phyloP scores from a whole-genome alignment of 1,140 invertebrate genomes.

The Hycleus cichorii region DNA sequence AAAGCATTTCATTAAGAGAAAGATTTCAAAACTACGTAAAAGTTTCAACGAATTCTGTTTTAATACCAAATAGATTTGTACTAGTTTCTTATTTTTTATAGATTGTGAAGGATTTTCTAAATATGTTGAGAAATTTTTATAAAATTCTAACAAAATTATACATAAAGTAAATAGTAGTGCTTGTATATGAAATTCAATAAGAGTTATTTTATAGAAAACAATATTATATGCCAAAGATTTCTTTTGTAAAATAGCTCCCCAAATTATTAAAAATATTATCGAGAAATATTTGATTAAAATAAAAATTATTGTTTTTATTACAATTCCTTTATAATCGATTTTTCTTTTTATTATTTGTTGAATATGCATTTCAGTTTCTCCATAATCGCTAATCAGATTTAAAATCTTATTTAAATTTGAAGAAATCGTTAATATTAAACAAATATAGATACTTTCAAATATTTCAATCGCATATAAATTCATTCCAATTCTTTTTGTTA shows the following conservation, averaged over 20 bases:
- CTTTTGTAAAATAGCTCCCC: too few species aligned
- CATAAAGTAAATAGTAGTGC: neutral
- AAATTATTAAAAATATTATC: neutral
- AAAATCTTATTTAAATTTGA: too few species aligned
- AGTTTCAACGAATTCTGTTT: neutral
- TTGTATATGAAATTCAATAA: neutral
- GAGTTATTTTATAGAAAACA: too few species aligned
- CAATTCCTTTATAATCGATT: too few species aligned
- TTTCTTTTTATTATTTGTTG: too few species aligned
- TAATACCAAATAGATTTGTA: neutral
- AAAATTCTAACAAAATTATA: neutral
- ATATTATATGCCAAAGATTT: too few species aligned
- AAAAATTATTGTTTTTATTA: too few species aligned
- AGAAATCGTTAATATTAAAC: neutral
- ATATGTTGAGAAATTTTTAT: neutral
- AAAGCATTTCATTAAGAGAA: neutral
- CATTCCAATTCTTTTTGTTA: neutral
- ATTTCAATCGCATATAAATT: neutral
- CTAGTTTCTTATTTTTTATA: neutral
- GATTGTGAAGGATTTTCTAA: neutral
- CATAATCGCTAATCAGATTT: too few species aligned
- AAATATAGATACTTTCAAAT: neutral
- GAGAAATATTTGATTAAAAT: too few species aligned
- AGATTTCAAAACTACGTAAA: neutral
- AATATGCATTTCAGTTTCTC: too few species aligned